Conservation (phyloP, 1,140 invertebrate species). For the Oryzaephilus surinamensis region DNA sequence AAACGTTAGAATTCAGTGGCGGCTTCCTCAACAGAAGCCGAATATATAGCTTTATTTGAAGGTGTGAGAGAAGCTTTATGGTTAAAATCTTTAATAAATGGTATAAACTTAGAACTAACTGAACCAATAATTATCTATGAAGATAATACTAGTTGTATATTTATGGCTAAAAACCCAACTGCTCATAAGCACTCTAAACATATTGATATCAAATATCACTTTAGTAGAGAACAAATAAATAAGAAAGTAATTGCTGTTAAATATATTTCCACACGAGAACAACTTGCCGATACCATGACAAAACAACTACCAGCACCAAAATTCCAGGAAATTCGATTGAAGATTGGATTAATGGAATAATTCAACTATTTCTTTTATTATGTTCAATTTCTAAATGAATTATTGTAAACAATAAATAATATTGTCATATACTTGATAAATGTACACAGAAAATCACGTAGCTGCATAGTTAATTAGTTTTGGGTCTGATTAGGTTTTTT, state of each 20-base stretch:
- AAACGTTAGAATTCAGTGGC: constrained; percentile 29
- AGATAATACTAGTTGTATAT: constrained; percentile 17
- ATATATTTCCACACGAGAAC: constrained; percentile 21
- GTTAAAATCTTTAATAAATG: constrained; percentile 10
- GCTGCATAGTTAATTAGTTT: too few species aligned
- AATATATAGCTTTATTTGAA: constrained; percentile 28
- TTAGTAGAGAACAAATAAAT: constrained; percentile 16
- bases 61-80: constrained; percentile 25
- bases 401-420: too few species aligned
- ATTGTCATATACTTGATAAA: too few species aligned
- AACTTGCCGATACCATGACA: constrained; percentile 24
- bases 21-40: constrained; percentile 29
- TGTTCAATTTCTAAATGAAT: too few species aligned
- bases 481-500: too few species aligned
- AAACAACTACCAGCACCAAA: constrained; percentile 10
- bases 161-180: constrained; percentile 18
- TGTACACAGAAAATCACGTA: too few species aligned
- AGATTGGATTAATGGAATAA: background rate
- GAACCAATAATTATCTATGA: constrained; percentile 13
- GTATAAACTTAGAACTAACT: constrained; percentile 4
- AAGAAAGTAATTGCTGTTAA: constrained; percentile 13
- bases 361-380: too few species aligned
- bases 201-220: constrained; percentile 24
- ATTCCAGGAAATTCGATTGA: background rate
- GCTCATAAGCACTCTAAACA: constrained; percentile 20